phyloP scores from a whole-genome alignment of 2,113 vertebrate species.

The Leucopsar rothschildi region DNA sequence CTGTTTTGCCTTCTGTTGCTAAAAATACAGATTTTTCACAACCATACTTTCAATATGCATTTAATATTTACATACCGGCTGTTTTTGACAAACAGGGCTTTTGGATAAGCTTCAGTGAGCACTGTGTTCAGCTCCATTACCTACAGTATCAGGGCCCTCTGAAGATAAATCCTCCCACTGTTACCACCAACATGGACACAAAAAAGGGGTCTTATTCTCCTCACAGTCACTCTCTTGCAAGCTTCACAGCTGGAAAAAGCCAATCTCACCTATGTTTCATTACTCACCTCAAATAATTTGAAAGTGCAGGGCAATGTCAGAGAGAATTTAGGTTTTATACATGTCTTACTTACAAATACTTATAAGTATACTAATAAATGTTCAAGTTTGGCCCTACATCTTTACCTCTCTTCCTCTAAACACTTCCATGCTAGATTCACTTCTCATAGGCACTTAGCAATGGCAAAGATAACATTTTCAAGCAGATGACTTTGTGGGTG shows the following conservation, averaged over 20 bases:
- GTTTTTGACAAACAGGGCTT: background rate
- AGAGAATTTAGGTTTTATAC: background rate
- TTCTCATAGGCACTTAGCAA: background rate
- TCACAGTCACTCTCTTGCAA: background rate
- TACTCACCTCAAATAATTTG: background rate
- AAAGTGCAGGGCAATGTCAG: background rate
- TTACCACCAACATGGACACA: background rate
- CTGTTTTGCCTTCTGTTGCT: background rate
- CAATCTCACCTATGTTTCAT: background rate
- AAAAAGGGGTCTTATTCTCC: background rate
- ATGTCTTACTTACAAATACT: background rate
- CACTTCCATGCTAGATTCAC: background rate
- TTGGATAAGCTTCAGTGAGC: background rate
- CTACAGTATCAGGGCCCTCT: background rate
- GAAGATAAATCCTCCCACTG: background rate
- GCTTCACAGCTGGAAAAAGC: background rate
- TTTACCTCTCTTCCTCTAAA: background rate
- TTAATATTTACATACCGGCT: conserved; percentile 23
- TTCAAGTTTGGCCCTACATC: background rate
- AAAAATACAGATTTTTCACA: conserved; percentile 8
- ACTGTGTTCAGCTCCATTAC: background rate
- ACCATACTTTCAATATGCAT: background rate
- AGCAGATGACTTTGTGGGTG: background rate
- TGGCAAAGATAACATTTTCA: background rate
- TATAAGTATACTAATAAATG: too few species aligned